These are phyloP conservation scores for Trididemnum nubilum DNA, from an alignment of 23 tunicate genomes.

Conservation along the genomic window DNA sequence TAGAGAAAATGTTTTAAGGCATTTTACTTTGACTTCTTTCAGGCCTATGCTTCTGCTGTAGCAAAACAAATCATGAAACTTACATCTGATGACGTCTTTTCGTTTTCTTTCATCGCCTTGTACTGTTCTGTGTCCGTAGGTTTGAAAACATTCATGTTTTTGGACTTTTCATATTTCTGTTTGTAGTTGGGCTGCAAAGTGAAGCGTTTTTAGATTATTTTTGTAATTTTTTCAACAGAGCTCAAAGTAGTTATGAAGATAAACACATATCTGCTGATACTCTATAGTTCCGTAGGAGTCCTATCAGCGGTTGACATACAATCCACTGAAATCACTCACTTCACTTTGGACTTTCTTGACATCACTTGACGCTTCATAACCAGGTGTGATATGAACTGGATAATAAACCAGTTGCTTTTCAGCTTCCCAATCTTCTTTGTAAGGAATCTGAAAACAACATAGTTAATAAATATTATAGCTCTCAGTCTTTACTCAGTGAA, in stretches of 20 bases:
- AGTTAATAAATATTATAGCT: neutral
- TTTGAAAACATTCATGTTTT: slow-evolving; percentile 44
- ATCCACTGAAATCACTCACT: too few species aligned
- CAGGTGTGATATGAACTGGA: slow-evolving; percentile 99
- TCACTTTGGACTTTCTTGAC: slow-evolving; percentile 86
- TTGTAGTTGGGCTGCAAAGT: slow-evolving; percentile 51
- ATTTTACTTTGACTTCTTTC: too few species aligned
- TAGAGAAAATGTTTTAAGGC: too few species aligned
- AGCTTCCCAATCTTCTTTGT: slow-evolving; percentile 90
- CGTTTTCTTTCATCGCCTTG: slow-evolving; percentile 54
- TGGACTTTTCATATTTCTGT: slow-evolving; percentile 50
- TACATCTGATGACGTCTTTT: slow-evolving; percentile 50
- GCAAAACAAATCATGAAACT: too few species aligned
- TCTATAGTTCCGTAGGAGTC: too few species aligned
- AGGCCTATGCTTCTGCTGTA: too few species aligned
- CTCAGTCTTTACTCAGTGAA: neutral
- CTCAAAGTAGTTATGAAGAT: too few species aligned
- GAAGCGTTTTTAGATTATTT: neutral
- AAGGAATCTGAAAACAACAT: slow-evolving; percentile 50
- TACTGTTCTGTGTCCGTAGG: slow-evolving; percentile 75
- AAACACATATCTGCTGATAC: too few species aligned
- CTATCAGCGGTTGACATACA: too few species aligned
- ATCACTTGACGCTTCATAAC: slow-evolving; percentile 77
- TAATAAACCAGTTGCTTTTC: slow-evolving; percentile 89
- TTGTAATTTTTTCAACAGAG: too few species aligned